Evolutionary conservation across 2,113 vertebrate genomes (phyloP), one percentile per base, ranked within the genome.

Genomic region (Potamarius usumacintae): DNA sequence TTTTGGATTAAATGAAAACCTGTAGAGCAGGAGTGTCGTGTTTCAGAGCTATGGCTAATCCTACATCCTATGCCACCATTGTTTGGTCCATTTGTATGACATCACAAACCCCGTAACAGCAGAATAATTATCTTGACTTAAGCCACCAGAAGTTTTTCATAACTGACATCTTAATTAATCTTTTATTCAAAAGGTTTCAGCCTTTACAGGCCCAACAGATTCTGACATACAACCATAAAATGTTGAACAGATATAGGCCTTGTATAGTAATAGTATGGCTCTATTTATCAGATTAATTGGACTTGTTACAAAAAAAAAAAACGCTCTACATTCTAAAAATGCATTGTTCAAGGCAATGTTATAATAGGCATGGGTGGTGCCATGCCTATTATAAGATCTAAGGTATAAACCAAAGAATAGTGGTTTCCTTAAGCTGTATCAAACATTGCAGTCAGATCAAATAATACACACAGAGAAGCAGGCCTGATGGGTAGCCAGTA

Each of bases 101-200:
- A 22, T 74, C 17, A 74, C 34, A 74, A 20, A 48, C 34, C 71
- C 34, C 34, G 48, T 74, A 18, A 48, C 34, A 74, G 71, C 34
- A 5, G 34, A 74, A 48, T 74, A 74, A 74, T 74, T 48, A 74
- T 74, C 30, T 48, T 74, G 71, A 74, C 69, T 72, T 72, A 42
- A 72, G 15, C 69, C 42, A 50, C 71, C 71, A 74, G 9, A 74
- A 18, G 6, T 74, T 22, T n/a, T 30, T 20, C 30, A 72, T 48
- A 20, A 42, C 20, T 1, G 48, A 20, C 34, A 34, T 17, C 67
- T 71, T 71, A 17, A 6, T 71, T 71, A 34, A 34, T 71, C 20
- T 48, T 48, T 9, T 22, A 22, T 50, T 74, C 1, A 48, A 48
- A 22, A 48, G 9, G 18, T 11, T 7, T 8, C 18, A 71, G 18